phyloP scores from a whole-genome alignment of 2,113 vertebrate species.

The Dendrocopos noguchii region DNA sequence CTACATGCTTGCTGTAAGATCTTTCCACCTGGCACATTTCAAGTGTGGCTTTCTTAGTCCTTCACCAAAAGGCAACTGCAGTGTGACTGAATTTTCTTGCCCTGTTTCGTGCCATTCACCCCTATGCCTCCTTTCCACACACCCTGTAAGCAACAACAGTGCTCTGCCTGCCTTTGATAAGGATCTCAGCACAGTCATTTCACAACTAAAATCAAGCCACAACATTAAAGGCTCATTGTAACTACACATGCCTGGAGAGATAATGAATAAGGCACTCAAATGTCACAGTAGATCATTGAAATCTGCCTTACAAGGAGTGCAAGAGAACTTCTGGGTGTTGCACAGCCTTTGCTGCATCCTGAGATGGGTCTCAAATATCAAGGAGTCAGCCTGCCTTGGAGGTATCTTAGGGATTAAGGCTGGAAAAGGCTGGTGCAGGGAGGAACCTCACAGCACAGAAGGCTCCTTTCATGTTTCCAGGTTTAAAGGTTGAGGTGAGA shows the following conservation, averaged over 20 bases:
- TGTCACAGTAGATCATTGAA: rapidly evolving
- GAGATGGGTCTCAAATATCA: not conserved
- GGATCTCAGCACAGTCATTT: not conserved
- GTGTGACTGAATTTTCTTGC: not conserved
- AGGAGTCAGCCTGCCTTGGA: not conserved
- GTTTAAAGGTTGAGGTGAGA: not conserved
- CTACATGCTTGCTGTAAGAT: not conserved
- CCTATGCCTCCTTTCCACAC: too few relatives aligned
- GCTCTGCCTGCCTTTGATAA: not conserved
- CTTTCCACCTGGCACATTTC: not conserved
- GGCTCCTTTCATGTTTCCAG: rapidly evolving
- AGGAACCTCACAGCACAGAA: not conserved
- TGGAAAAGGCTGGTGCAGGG: not conserved
- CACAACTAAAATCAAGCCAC: not conserved
- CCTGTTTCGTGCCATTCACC: not conserved
- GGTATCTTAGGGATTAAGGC: not conserved
- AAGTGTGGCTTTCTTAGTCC: not conserved
- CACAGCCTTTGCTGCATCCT: not conserved
- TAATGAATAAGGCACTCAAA: not conserved
- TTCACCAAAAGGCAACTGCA: not conserved
- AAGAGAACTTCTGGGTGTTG: not conserved
- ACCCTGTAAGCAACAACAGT: not conserved
- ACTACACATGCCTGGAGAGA: rapidly evolving
- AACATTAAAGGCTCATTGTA: not conserved
- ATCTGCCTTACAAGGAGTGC: not conserved